Base-by-base conservation (phyloP, 2,113 vertebrate species). In the Malaclemys terrapin region DNA sequence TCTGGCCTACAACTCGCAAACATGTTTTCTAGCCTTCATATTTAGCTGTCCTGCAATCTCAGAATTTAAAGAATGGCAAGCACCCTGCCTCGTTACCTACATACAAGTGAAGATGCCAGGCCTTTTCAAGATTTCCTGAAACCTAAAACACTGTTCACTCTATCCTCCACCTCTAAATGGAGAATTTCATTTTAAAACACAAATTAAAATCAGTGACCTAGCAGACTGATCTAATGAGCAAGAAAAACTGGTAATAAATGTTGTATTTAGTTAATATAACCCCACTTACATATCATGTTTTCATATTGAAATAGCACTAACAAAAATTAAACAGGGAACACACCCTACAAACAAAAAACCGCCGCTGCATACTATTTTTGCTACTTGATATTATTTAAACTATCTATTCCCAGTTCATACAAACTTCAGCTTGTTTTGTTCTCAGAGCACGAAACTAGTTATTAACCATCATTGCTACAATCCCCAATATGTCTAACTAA, bases 401-500 rank as follows among this genome's bases (percentile, higher is more conserved):
- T 90, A 91, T 95, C 78, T 94, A 91, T 88, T 97, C 87, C 89
- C 94, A 92, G 65, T 80, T 93, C 92, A 96, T 59, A 94, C 35
- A 38, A 94, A 85, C 84, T 11, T 9, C 7, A 78, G 83, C 31
- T 59, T 80, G 49, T 80, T 96, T 82, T 50, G 86, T 35, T 96
- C 92, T 89, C 92, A 59, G 80, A 94, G 69, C 91, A 98, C 24
- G 2, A 57, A 97, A 89, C 75, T 72, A 85, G 76, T 82, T 87
- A 96, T 85, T 95, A 97, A 82, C 62, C 52, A 72, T 1, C 45
- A 25, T 56, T 35, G 54, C 87, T 81, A 89, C 54, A 88, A 96
- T 89, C 80, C 82, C 96, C 95, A 95, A 94, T 94, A 94, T 31
- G 91, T 97, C 98, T 98, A 94, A 92, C 98, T 99, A 98, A 98